These are phyloP conservation scores for Marmota flaviventris DNA, from an alignment of 2,113 vertebrate species.

Conservation along the genomic window DNA sequence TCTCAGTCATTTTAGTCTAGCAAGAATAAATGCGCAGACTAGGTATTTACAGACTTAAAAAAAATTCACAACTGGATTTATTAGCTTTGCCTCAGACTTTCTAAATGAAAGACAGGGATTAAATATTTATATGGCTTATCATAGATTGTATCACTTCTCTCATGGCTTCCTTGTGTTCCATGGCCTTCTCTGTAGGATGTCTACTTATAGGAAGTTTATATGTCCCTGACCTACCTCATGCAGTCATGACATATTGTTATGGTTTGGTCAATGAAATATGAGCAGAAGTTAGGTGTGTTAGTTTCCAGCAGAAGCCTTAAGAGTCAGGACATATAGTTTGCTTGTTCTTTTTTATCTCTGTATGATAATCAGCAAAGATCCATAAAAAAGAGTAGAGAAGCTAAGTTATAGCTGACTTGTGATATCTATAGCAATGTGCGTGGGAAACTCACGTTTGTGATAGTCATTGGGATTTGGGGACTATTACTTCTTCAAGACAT, in stretches of 20 bases:
- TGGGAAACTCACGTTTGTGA: background rate
- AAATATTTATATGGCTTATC: background rate
- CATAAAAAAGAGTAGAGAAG: background rate
- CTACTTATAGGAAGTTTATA: background rate
- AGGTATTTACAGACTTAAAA: background rate
- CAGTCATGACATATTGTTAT: background rate
- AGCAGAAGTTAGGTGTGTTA: background rate
- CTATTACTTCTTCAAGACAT: background rate
- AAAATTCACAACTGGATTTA: background rate
- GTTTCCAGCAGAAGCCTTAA: background rate
- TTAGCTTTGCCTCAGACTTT: background rate
- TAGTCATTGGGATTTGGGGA: background rate
- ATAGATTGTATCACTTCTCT: background rate
- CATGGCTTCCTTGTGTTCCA: background rate
- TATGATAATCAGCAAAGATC: background rate
- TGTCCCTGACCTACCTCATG: background rate
- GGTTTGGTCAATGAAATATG: background rate
- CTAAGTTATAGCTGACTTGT: background rate
- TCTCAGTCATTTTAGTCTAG: constrained; percentile 4
- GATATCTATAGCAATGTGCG: background rate
- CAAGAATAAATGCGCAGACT: background rate
- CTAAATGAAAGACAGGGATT: background rate
- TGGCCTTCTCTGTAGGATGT: background rate
- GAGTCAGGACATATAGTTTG: background rate
- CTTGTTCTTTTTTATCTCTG: background rate